Evolutionary conservation across 2,113 vertebrate species (phyloP).

Genomic region (Parus major): DNA sequence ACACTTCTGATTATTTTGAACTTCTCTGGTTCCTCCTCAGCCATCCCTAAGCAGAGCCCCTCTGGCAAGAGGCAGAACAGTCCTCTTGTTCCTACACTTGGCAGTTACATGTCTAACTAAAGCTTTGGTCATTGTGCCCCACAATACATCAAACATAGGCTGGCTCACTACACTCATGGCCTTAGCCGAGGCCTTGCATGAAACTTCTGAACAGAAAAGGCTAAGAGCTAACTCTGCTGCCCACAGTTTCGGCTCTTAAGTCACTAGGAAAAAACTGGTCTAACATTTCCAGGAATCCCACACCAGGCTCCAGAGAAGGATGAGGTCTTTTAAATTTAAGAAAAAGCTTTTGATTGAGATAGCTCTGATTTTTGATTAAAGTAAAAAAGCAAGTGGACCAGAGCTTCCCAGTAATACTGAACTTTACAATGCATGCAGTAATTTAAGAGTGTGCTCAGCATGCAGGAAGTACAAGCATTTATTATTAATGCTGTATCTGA

Average conservation of each 20-base stretch:
- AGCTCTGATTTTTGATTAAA: neutral
- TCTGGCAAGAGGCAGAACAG: neutral
- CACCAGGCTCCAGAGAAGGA: neutral
- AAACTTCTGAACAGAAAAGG: neutral
- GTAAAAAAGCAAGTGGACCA: neutral
- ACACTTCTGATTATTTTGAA: neutral
- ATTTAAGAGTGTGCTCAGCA: neutral
- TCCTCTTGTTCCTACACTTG: neutral
- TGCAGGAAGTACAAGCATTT: neutral
- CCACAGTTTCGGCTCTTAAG: neutral
- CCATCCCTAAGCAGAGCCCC: neutral
- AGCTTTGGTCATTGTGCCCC: neutral
- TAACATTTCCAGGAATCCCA: neutral
- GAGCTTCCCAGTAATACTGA: neutral
- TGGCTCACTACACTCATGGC: neutral
- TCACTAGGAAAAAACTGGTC: neutral
- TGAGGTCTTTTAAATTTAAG: neutral
- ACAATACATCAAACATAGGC: neutral
- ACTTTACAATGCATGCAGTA: neutral
- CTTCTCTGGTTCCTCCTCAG: neutral
- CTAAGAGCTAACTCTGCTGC: neutral
- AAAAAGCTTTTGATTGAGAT: neutral
- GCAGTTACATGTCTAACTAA: neutral
- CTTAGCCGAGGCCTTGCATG: neutral
- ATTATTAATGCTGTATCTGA: neutral